Percentiles rank a stretch among this genome's conserved stretches.
Evolutionary conservation across 2,888 invertebrate species (phyloP).

Genomic region (Mimachlamys varia): DNA sequence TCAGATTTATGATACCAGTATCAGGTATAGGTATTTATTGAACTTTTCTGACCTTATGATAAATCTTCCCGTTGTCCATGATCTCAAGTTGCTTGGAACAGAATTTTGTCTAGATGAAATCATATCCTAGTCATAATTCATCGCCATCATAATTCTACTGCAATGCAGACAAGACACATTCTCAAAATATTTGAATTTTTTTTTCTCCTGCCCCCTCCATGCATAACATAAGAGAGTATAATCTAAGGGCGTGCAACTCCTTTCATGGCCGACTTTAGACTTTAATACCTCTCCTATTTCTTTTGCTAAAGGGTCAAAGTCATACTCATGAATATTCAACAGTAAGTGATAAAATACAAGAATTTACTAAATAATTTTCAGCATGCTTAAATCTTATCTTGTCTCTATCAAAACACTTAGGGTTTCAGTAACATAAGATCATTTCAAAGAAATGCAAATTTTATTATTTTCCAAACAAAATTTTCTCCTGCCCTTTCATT

Average conservation of each 20-base stretch:
- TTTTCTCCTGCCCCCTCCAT: neutral
- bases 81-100: neutral
- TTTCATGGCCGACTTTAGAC: conserved; percentile 24
- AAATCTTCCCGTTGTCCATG: neutral
- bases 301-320: neutral
- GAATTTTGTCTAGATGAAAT: neutral
- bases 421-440: neutral
- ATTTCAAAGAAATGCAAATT: conserved; percentile 31
- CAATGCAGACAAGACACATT: neutral
- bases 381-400: conserved; percentile 7
- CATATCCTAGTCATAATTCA: conserved; percentile 4
- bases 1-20: neutral
- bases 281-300: neutral
- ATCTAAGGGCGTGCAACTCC: conserved; percentile 17
- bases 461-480: conserved; percentile 29
- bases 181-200: neutral
- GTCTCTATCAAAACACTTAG: conserved; percentile 27
- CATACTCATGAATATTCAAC: conserved; percentile 28
- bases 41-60: conserved; percentile 10
- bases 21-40: neutral
- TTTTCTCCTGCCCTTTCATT: conserved; percentile 29
- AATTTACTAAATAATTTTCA: conserved; percentile 13
- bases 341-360: conserved; percentile 24
- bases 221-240: neutral
- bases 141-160: neutral